Evolutionary conservation across 2,888 invertebrate genomes (phyloP).

Genomic region (Cantharis rustica): DNA sequence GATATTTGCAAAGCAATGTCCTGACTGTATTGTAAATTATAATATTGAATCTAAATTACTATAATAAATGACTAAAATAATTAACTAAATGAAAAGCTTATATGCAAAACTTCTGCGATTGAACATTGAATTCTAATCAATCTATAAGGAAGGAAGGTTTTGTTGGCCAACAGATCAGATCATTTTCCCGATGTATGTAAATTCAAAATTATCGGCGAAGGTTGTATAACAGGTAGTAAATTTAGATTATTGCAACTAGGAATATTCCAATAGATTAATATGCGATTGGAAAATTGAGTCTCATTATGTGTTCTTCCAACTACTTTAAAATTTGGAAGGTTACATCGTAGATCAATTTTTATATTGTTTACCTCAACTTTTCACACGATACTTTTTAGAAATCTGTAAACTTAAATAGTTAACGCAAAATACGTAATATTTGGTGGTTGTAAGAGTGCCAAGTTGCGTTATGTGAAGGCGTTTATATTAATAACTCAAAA

Average conservation of each 20-base stretch:
- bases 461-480: background rate
- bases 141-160: too few relatives aligned
- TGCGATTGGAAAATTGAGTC: background rate
- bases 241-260: background rate
- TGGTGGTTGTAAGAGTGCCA: background rate
- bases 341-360: background rate
- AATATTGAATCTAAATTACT: constrained; percentile 66
- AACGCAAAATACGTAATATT: background rate
- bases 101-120: background rate
- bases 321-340: background rate
- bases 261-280: background rate
- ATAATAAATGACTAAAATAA: background rate
- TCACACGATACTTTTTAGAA: background rate
- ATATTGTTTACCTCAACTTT: background rate
- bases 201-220: too few relatives aligned
- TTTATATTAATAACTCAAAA: constrained; percentile 1
- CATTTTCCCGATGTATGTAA: too few relatives aligned
- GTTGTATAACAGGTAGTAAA: too few relatives aligned
- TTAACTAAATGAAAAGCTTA: background rate
- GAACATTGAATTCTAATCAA: background rate
- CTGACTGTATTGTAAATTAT: constrained; percentile 79
- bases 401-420: background rate
- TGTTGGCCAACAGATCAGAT: too few relatives aligned
- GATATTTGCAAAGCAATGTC: constrained; percentile 79
- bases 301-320: background rate